These are phyloP conservation scores for Cantharis lateralis DNA, from an alignment of 2,888 invertebrate genomes.

Conservation along the genomic window DNA sequence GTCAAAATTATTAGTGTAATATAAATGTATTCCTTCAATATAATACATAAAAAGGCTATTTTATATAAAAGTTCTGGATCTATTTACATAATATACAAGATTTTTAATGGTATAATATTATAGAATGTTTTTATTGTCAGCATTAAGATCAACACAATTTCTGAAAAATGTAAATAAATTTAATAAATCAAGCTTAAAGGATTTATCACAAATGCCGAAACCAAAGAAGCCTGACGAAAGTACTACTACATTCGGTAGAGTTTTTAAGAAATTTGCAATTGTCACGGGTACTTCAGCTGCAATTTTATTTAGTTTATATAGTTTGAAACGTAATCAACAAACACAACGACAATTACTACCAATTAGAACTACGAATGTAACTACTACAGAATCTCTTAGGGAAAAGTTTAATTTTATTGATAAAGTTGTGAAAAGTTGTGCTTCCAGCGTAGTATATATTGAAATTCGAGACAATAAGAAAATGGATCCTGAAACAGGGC, in stretches of 20 bases:
- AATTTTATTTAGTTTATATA: background rate
- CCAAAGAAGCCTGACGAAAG: background rate
- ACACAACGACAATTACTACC: no score
- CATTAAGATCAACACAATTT: background rate
- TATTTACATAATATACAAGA: background rate
- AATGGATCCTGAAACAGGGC: constrained; percentile 69
- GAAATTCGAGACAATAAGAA: constrained; percentile 79
- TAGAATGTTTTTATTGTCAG: background rate
- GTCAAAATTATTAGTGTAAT: constrained; percentile 9
- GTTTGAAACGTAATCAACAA: background rate
- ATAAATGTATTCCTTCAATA: background rate
- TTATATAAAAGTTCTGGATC: background rate
- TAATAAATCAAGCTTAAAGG: background rate
- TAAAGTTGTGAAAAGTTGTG: constrained; percentile 83
- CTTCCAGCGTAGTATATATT: constrained; percentile 86
- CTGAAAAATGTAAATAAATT: background rate
- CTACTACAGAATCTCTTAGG: constrained; percentile 43
- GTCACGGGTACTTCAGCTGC: background rate
- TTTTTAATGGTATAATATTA: background rate
- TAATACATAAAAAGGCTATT: background rate
- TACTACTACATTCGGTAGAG: background rate
- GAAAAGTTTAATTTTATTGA: constrained; percentile 82
- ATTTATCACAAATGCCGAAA: background rate
- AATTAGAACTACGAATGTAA: background rate
- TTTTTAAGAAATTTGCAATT: background rate